Evolutionary conservation across 2,113 vertebrate species (phyloP).

Genomic region (Chroicocephalus ridibundus): DNA sequence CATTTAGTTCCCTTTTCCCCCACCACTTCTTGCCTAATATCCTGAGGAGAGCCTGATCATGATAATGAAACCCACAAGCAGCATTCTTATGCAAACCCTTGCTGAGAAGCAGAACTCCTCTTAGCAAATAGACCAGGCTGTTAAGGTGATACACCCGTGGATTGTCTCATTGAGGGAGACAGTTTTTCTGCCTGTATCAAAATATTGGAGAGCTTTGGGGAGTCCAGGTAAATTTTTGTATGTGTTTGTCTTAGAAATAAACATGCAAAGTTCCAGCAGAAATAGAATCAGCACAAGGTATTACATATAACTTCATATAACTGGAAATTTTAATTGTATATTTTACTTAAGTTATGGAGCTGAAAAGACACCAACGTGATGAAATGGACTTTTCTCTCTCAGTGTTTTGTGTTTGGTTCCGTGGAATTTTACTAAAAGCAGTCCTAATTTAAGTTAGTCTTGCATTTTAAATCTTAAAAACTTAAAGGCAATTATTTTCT

Average conservation of each 20-base stretch:
- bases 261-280: background rate
- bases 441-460: background rate
- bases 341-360: background rate
- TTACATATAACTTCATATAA: background rate
- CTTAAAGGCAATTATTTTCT: background rate
- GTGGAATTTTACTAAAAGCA: background rate
- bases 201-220: background rate
- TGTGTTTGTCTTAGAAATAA: background rate
- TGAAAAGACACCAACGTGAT: background rate
- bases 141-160: background rate
- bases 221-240: conserved; percentile 38
- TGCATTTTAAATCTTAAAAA: background rate
- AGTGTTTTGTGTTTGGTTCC: background rate
- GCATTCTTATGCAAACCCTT: background rate
- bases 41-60: conserved; percentile 25
- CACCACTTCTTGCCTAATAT: conserved; percentile 70
- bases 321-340: background rate
- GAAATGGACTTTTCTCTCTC: background rate
- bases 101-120: background rate
- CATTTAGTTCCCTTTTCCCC: conserved; percentile 62
- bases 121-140: background rate
- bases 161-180: background rate
- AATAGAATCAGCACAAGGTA: background rate
- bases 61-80: background rate
- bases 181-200: background rate